Percentiles rank a stretch among this genome's conserved stretches.
Evolutionary conservation across 2,888 invertebrate species (phyloP).

Genomic region (Artemia sinica): DNA sequence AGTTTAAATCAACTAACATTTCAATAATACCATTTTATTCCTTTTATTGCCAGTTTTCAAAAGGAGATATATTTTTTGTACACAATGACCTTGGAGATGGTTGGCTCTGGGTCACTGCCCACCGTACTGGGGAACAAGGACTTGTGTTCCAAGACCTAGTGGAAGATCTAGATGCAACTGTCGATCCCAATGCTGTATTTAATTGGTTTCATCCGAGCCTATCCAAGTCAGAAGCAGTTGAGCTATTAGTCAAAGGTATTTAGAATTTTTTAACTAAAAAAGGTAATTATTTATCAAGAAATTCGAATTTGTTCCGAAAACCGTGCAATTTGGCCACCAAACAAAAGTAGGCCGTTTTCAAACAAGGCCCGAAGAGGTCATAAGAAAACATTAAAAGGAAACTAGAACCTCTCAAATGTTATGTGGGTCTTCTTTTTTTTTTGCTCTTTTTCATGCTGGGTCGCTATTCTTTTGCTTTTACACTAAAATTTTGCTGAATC

Average conservation of each 20-base stretch:
- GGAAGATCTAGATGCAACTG: slow-evolving; percentile 74
- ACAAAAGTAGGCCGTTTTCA: no score
- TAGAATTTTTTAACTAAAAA: no score
- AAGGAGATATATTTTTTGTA: slow-evolving; percentile 87
- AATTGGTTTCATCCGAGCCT: slow-evolving; percentile 94
- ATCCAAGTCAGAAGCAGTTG: slow-evolving; percentile 87
- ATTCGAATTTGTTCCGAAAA: no score
- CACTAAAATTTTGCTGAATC: no score
- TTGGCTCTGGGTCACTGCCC: slow-evolving; percentile 50
- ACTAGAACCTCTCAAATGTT: no score
- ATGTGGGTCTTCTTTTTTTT: no score
- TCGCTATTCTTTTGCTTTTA: no score
- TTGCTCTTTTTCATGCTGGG: no score
- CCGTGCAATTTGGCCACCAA: no score
- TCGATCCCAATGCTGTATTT: slow-evolving; percentile 88
- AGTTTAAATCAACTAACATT: neutral
- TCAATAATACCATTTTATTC: slow-evolving; percentile 16
- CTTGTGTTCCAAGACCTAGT: slow-evolving; percentile 89
- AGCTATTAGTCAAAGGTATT: slow-evolving; percentile 71
- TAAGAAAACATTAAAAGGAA: no score
- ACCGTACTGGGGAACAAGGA: slow-evolving; percentile 71
- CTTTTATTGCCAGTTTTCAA: slow-evolving; percentile 47
- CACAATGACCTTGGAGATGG: slow-evolving; percentile 95
- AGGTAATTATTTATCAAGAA: no score
- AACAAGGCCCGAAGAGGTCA: no score